A percentile compares a stretch with the other conserved stretches of the same genome.
Evolutionary conservation across 2,888 invertebrate species (phyloP).

Genomic region (Euproctis similis): DNA sequence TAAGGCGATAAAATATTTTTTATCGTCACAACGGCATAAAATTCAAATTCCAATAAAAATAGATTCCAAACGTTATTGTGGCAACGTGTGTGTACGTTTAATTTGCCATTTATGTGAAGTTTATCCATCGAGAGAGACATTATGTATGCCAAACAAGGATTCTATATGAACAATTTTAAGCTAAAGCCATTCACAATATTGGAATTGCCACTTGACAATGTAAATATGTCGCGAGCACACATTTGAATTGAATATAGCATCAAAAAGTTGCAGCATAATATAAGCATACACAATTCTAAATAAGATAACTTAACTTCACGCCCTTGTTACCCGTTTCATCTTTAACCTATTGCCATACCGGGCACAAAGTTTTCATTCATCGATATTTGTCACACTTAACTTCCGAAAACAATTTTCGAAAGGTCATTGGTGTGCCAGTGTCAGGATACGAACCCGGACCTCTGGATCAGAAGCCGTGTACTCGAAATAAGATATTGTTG

Average conservation of each 20-base stretch:
- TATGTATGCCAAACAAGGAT: conserved; percentile 31
- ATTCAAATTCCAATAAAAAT: conserved; percentile 30
- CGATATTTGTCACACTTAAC: too few species aligned
- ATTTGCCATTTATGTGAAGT: conserved; percentile 39
- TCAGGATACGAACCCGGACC: too few species aligned
- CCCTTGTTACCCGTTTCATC: too few species aligned
- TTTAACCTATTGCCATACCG: too few species aligned
- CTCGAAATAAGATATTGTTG: too few species aligned
- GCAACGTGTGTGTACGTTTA: conserved; percentile 32
- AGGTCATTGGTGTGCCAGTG: too few species aligned
- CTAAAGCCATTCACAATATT: conserved; percentile 43
- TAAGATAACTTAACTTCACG: too few species aligned
- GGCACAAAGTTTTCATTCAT: too few species aligned
- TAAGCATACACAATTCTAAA: too few species aligned
- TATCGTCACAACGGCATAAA: conserved; percentile 22
- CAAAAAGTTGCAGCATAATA: too few species aligned
- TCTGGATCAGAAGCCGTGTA: too few species aligned
- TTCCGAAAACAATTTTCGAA: too few species aligned
- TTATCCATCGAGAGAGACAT: conserved; percentile 34
- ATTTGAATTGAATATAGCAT: conserved; percentile 28
- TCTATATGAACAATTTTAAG: conserved; percentile 52
- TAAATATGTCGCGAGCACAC: conserved; percentile 20
- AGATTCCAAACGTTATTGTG: conserved; percentile 23
- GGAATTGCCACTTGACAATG: conserved; percentile 43
- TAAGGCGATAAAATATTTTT: conserved; percentile 27